Evolutionary conservation across 2,888 invertebrate species (phyloP).

Genomic region (Lochmaea capreae): DNA sequence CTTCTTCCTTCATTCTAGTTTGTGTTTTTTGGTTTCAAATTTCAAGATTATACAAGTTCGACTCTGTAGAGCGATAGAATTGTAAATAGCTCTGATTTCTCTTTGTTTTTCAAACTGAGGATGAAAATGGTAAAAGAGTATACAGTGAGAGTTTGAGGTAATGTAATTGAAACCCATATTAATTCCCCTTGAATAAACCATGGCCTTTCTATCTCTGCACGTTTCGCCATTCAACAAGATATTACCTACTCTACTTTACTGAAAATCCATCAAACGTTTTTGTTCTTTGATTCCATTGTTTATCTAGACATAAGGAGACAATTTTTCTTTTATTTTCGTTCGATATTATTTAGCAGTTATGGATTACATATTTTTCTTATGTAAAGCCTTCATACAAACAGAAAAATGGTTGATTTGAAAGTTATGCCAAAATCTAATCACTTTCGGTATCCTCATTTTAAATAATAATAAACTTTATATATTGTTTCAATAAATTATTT

Average conservation of each 20-base stretch:
- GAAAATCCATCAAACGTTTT: constrained; percentile 22
- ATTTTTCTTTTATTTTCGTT: constrained; percentile 10
- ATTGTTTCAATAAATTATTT: no score
- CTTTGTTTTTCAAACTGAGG: constrained; percentile 21
- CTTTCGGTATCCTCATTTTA: no score
- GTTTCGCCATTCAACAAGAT: constrained; percentile 47
- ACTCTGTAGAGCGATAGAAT: constrained; percentile 18
- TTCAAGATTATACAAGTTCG: constrained; percentile 1
- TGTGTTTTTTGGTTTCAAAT: background rate
- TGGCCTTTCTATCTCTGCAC: constrained; percentile 56
- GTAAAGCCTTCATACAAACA: background rate
- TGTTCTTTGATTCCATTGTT: constrained; percentile 21
- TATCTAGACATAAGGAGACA: constrained; percentile 2
- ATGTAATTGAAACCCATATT: constrained; percentile 54
- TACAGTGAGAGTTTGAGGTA: constrained; percentile 39
- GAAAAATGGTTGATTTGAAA: background rate
- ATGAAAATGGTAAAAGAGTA: constrained; percentile 17
- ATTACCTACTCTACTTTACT: constrained; percentile 28
- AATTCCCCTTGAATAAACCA: constrained; percentile 62
- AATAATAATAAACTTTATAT: no score
- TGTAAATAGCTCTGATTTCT: constrained; percentile 25
- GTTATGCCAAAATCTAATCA: background rate
- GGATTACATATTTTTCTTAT: background rate
- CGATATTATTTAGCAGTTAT: background rate
- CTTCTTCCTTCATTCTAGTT: background rate